Percentiles rank a stretch among this genome's conserved stretches.
Conservation (phyloP, 2,113 vertebrate genomes). For the Grammomys dolichurus region DNA sequence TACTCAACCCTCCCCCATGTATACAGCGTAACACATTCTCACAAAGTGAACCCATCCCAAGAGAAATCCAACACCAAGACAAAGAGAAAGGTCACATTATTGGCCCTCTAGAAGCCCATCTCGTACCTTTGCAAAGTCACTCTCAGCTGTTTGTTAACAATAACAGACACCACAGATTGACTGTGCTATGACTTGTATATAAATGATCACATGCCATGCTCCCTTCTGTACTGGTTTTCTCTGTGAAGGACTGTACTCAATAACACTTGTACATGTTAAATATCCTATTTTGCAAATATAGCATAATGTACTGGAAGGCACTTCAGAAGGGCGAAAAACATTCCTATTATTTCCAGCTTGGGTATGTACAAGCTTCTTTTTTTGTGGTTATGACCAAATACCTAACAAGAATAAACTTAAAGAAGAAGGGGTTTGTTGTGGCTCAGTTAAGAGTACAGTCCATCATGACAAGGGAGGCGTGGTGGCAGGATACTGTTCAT, state of each 20-base stretch:
- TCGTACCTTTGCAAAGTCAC: not conserved
- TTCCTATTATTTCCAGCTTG: not conserved
- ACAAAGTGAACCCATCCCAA: not conserved
- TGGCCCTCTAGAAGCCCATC: not conserved
- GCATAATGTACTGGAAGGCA: not conserved
- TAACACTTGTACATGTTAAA: not conserved
- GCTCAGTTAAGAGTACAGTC: not conserved
- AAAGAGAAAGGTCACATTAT: not conserved
- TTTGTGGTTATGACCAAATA: not conserved
- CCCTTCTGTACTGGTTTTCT: conserved; percentile 17
- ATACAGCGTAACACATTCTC: not conserved
- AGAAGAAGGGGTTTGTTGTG: not conserved
- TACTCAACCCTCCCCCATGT: not conserved
- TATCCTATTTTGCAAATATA: conserved; percentile 41
- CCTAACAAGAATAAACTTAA: not conserved
- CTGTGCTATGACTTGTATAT: not conserved
- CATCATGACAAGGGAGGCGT: not conserved
- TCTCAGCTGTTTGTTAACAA: not conserved
- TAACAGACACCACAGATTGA: not conserved
- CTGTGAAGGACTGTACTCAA: not conserved
- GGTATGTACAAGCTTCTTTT: not conserved
- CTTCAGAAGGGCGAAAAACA: not conserved
- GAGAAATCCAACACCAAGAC: not conserved
- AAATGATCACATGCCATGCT: conserved; percentile 13
- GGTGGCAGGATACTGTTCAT: not conserved